phyloP scores from a whole-genome alignment of 2,888 invertebrate species.

The Andrena dorsata region DNA sequence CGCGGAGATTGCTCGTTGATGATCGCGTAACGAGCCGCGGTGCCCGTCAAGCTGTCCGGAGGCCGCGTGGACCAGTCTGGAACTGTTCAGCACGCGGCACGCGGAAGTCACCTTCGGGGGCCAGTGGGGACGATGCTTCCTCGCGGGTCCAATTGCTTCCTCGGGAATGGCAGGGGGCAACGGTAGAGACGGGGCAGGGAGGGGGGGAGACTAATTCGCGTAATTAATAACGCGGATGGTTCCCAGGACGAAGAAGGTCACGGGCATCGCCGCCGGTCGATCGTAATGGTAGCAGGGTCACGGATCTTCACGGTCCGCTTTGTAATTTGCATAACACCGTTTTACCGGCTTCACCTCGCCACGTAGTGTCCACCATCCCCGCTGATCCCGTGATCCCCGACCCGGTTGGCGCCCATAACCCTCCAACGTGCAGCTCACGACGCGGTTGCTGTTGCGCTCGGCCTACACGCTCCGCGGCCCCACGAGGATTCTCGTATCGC shows the following conservation, averaged over 20 bases:
- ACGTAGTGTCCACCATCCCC: constrained; percentile 43
- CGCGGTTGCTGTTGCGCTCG: constrained; percentile 26
- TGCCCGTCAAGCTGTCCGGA: constrained; percentile 63
- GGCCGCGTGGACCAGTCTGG: constrained; percentile 46
- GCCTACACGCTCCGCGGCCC: neutral
- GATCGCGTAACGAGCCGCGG: constrained; percentile 70
- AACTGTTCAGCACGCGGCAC: constrained; percentile 55
- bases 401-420: constrained; percentile 59
- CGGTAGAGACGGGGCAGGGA: neutral
- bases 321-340: constrained; percentile 67
- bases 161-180: neutral
- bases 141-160: constrained; percentile 29
- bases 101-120: constrained; percentile 66
- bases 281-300: constrained; percentile 63
- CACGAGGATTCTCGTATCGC: constrained; percentile 39
- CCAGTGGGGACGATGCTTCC: constrained; percentile 36
- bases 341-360: constrained; percentile 48
- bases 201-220: constrained; percentile 60
- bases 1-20: constrained; percentile 61
- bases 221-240: constrained; percentile 70
- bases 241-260: constrained; percentile 52
- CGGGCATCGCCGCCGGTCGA: constrained; percentile 39
- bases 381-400: constrained; percentile 61
- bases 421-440: constrained; percentile 57
- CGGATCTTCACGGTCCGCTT: constrained; percentile 60